Evolutionary conservation across 2,888 invertebrate genomes (phyloP).

Genomic region (Drosophila nr. perissopoda): DNA sequence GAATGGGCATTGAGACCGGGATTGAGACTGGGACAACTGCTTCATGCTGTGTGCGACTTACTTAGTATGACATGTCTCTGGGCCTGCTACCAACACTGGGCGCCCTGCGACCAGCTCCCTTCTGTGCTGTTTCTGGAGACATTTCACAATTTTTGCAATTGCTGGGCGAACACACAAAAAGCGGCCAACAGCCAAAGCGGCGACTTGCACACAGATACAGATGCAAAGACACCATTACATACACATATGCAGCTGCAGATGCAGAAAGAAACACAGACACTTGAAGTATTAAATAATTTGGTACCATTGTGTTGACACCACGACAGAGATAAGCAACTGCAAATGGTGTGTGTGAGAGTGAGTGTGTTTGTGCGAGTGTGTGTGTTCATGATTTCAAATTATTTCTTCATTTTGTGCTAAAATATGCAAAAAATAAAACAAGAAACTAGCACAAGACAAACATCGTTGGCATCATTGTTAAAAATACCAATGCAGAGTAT

Average conservation of each 20-base stretch:
- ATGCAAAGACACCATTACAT: not conserved
- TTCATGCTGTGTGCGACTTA: constrained; percentile 29
- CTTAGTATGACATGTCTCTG: constrained; percentile 35
- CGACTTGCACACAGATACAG: constrained; percentile 27
- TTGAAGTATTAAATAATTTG: constrained; percentile 81
- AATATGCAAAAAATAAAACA: constrained; percentile 54
- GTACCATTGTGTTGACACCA: constrained; percentile 79
- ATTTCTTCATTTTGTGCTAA: constrained; percentile 77
- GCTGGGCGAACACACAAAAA: constrained; percentile 35
- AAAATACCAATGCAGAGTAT: constrained; percentile 37
- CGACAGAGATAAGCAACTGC: constrained; percentile 43
- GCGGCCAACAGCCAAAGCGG: constrained; percentile 49
- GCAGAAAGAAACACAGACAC: constrained; percentile 54
- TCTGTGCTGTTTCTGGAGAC: constrained; percentile 21
- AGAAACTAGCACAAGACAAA: constrained; percentile 71
- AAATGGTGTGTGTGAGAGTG: not conserved
- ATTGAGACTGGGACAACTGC: constrained; percentile 21
- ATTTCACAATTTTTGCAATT: constrained; percentile 64
- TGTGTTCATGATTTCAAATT: constrained; percentile 66
- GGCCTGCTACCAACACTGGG: constrained; percentile 20
- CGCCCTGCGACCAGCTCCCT: not conserved
- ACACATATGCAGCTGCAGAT: constrained; percentile 11
- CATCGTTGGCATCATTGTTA: constrained; percentile 47
- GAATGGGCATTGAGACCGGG: not conserved
- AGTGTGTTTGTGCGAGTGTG: constrained; percentile 21